A percentile compares a stretch with the other conserved stretches of the same genome.
phyloP scores from a whole-genome alignment of 2,113 vertebrate species.

The Carassius carassius region DNA sequence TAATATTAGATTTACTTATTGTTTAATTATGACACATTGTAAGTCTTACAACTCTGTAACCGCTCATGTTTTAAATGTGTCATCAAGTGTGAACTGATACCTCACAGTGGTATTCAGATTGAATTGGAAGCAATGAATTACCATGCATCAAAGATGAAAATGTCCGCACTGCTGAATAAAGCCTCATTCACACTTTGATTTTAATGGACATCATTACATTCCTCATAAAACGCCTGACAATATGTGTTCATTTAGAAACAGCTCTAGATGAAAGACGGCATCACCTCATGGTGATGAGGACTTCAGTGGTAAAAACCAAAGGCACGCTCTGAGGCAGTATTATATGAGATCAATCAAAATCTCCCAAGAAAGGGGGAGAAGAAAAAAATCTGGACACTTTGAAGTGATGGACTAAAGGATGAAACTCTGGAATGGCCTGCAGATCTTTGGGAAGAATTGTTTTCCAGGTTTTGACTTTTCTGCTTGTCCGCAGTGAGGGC shows the following conservation, averaged over 20 bases:
- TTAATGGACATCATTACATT: conserved; percentile 55
- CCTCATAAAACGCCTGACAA: conserved; percentile 44
- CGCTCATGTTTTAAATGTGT: neutral
- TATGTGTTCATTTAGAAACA: conserved; percentile 52
- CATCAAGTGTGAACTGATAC: conserved; percentile 13
- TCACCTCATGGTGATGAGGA: conserved; percentile 43
- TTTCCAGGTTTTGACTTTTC: conserved; percentile 54
- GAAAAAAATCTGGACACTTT: conserved; percentile 61
- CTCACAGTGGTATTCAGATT: conserved; percentile 44
- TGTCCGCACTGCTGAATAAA: conserved; percentile 49
- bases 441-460: conserved; percentile 48
- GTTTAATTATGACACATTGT: neutral
- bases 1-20: too few species aligned
- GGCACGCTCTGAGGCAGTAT: conserved; percentile 48
- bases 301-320: conserved; percentile 57
- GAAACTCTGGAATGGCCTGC: conserved; percentile 52
- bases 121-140: conserved; percentile 45
- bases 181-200: conserved; percentile 58
- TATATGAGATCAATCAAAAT: conserved; percentile 56
- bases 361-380: conserved; percentile 38
- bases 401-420: conserved; percentile 52
- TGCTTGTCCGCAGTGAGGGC: conserved; percentile 50
- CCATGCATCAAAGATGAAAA: conserved; percentile 54
- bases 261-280: conserved; percentile 56
- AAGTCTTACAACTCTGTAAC: too few species aligned